These are phyloP conservation scores for Calephelis virginiensis DNA, from an alignment of 1,140 invertebrate genomes.

Conservation along the genomic window DNA sequence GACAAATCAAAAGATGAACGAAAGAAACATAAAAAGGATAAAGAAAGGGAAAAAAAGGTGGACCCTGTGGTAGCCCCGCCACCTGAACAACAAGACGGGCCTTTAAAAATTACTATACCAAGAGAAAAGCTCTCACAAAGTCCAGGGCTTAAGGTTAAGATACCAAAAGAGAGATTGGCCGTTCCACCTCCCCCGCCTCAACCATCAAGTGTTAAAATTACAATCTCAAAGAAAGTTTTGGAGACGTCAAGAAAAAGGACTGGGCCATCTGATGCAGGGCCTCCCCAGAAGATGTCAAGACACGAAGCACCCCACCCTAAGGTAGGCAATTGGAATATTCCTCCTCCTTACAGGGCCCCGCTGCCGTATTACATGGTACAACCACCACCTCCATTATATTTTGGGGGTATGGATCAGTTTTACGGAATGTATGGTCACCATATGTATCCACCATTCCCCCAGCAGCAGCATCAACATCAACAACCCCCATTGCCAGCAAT, in stretches of 20 bases:
- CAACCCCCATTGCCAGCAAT: slow-evolving; percentile 50
- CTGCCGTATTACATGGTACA: slow-evolving; percentile 60
- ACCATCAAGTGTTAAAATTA: slow-evolving; percentile 65
- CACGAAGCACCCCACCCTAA: slow-evolving; percentile 57
- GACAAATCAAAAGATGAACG: slow-evolving; percentile 71
- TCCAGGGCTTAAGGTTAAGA: slow-evolving; percentile 72
- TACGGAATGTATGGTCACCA: slow-evolving; percentile 45
- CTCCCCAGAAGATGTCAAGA: slow-evolving; percentile 54
- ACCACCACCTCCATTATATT: slow-evolving; percentile 59
- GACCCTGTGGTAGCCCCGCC: slow-evolving; percentile 36
- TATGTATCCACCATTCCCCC: slow-evolving; percentile 39
- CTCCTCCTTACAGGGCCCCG: slow-evolving; percentile 45
- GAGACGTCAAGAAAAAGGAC: slow-evolving; percentile 62
- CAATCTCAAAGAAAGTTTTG: slow-evolving; percentile 71
- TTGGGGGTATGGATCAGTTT: slow-evolving; percentile 45
- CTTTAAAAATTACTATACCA: slow-evolving; percentile 67
- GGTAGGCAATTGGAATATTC: slow-evolving; percentile 59
- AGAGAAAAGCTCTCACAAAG: slow-evolving; percentile 60
- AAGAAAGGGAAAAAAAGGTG: slow-evolving; percentile 59
- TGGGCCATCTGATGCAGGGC: slow-evolving; percentile 38
- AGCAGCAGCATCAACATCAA: slow-evolving; percentile 19
- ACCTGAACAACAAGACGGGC: slow-evolving; percentile 36
- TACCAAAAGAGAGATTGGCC: slow-evolving; percentile 71
- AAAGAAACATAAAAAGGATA: slow-evolving; percentile 76
- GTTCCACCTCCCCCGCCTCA: slow-evolving; percentile 65